Evolutionary conservation across 2,113 vertebrate species (phyloP).

Genomic region (Ramphastos sulfuratus): DNA sequence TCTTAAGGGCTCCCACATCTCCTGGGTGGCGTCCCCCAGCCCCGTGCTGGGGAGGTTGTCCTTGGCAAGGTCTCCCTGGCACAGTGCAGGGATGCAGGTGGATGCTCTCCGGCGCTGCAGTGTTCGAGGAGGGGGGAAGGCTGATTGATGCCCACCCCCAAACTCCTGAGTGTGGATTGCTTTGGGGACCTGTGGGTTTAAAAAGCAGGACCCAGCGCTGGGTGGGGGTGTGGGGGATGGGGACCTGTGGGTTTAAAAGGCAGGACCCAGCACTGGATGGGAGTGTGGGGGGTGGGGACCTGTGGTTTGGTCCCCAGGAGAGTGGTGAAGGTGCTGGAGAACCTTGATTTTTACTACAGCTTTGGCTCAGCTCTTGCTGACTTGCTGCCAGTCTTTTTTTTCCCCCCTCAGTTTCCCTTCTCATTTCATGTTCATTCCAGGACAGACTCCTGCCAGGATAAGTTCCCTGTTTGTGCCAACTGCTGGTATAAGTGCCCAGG

Average conservation of each 20-base stretch:
- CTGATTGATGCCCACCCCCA: background rate
- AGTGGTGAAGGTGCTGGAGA: accelerated
- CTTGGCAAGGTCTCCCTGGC: no score
- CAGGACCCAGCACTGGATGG: background rate
- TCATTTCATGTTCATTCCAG: background rate
- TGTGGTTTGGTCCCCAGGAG: background rate
- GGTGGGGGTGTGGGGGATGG: no score
- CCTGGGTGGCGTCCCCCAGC: background rate
- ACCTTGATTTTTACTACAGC: background rate
- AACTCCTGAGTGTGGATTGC: accelerated
- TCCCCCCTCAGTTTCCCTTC: background rate
- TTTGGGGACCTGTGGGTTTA: background rate
- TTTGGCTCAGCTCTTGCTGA: background rate
- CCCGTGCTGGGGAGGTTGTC: background rate
- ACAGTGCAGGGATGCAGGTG: background rate
- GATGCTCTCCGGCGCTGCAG: accelerated
- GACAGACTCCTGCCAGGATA: background rate
- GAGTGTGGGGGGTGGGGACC: no score
- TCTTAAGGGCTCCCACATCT: background rate
- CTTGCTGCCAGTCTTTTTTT: background rate
- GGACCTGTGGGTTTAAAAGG: background rate
- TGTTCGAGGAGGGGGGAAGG: no score
- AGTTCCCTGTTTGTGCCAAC: background rate
- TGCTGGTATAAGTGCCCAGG: background rate
- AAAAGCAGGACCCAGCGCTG: background rate